Conservation (phyloP, 2,888 invertebrate genomes). For the Graphium colonna region DNA sequence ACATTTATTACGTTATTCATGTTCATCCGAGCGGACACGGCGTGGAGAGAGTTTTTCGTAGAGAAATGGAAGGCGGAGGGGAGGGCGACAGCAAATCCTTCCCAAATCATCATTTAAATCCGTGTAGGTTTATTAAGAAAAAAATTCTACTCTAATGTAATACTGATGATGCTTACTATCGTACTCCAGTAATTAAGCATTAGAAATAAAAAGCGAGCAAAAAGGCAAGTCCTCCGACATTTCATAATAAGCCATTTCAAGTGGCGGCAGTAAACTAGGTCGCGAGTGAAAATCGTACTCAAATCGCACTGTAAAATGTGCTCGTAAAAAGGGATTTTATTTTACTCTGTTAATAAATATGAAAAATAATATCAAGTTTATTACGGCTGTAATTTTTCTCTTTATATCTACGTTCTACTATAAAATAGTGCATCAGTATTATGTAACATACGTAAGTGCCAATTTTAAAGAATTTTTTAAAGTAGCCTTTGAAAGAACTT, state of each 20-base stretch:
- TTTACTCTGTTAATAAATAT: not conserved
- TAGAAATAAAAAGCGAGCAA: not conserved
- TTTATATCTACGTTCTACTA: not conserved
- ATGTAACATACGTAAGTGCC: no score
- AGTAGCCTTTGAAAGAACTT: no score
- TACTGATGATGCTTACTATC: no score
- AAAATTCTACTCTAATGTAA: not conserved
- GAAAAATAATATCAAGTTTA: not conserved
- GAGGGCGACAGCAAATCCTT: no score
- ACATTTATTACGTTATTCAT: no score
- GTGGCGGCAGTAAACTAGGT: constrained; percentile 9
- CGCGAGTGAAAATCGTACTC: constrained; percentile 15
- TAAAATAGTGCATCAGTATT: not conserved
- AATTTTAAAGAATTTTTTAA: no score
- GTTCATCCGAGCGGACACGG: no score
- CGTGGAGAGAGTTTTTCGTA: no score
- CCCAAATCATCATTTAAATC: no score
- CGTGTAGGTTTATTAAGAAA: constrained; percentile 13
- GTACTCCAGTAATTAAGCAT: not conserved
- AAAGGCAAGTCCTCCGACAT: constrained; percentile 3
- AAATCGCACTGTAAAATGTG: constrained; percentile 1
- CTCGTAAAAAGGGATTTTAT: not conserved
- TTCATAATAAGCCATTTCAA: constrained; percentile 15
- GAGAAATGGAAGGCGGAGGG: no score
- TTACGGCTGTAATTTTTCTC: not conserved